Percentiles rank a stretch among this genome's conserved stretches.
Evolutionary conservation across 92 coral and sea anemone species (phyloP).

Genomic region (Phenganax subtilis): DNA sequence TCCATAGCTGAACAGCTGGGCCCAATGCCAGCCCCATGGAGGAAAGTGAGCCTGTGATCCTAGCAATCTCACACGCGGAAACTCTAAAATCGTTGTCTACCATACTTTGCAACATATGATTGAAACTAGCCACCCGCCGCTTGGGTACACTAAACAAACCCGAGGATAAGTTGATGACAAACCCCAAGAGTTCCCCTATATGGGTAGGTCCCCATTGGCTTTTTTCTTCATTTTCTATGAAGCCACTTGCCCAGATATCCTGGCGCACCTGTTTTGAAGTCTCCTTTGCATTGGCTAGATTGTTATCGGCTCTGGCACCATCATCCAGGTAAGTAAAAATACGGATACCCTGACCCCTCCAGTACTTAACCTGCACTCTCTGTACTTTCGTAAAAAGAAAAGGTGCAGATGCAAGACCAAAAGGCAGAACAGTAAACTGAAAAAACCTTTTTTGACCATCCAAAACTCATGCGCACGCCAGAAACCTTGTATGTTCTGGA

Average conservation of each 20-base stretch:
- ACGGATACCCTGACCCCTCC: constrained; percentile 49
- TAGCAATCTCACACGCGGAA: constrained; percentile 45
- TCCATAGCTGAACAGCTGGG: constrained; percentile 57
- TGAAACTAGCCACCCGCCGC: constrained; percentile 37
- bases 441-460: constrained; percentile 22
- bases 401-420: constrained; percentile 53
- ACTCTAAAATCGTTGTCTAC: constrained; percentile 27
- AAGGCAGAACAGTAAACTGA: constrained; percentile 53
- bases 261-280: constrained; percentile 41
- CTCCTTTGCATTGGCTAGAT: constrained; percentile 32
- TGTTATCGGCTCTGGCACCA: constrained; percentile 54
- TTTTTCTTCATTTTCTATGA: constrained; percentile 49
- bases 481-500: constrained; percentile 39
- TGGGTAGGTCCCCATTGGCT: constrained; percentile 57
- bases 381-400: constrained; percentile 50
- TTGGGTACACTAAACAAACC: constrained; percentile 55
- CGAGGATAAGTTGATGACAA: constrained; percentile 42
- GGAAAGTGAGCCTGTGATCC: constrained; percentile 37
- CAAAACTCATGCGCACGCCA: constrained; percentile 46
- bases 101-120: constrained; percentile 20
- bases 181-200: constrained; percentile 54
- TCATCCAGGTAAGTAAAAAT: constrained; percentile 57
- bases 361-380: constrained; percentile 45
- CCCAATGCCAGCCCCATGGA: constrained; percentile 63
- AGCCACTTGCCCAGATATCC: constrained; percentile 47